Conservation (phyloP, 2,797 vertebrate species). For the Coregonus suidteri region DNA sequence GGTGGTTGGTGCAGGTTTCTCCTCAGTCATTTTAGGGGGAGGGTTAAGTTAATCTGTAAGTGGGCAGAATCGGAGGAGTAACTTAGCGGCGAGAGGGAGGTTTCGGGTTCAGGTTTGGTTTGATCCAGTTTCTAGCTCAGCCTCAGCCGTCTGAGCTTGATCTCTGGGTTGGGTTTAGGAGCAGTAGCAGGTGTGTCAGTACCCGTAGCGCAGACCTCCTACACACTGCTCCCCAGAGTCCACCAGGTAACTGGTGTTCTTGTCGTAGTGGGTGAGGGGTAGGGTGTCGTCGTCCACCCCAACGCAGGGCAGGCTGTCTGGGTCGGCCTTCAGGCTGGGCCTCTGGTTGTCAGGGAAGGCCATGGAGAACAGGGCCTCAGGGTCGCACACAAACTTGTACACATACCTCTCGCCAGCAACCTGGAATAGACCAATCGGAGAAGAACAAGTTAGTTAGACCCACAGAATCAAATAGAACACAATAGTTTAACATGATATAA, state of each 20-base stretch:
- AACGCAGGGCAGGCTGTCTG: slow-evolving; percentile 76
- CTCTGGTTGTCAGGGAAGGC: slow-evolving; percentile 95
- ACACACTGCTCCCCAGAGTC: slow-evolving; percentile 84
- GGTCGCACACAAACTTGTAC: slow-evolving; percentile 97
- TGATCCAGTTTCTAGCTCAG: slow-evolving; percentile 33
- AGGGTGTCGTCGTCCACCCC: slow-evolving; percentile 86
- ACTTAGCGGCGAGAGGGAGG: slow-evolving; percentile 39
- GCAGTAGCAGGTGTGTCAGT: slow-evolving; percentile 68
- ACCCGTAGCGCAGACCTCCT: slow-evolving; percentile 82
- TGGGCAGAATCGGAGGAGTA: slow-evolving; percentile 55
- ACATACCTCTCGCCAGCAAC: slow-evolving; percentile 94
- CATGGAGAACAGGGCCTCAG: slow-evolving; percentile 96
- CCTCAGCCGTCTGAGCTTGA: slow-evolving; percentile 62
- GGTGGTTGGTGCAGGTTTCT: slow-evolving; percentile 22
- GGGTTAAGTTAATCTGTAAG: slow-evolving; percentile 48
- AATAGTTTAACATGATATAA: neutral
- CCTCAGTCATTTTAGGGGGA: slow-evolving; percentile 34
- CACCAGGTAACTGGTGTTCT: slow-evolving; percentile 82
- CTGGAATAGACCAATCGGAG: slow-evolving; percentile 58
- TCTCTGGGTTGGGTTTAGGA: slow-evolving; percentile 48
- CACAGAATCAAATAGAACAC: neutral
- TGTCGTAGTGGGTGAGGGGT: slow-evolving; percentile 91
- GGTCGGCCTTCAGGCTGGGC: slow-evolving; percentile 89
- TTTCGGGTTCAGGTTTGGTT: slow-evolving; percentile 1
- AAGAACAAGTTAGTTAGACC: slow-evolving; percentile 1